Percentiles rank a stretch among this genome's conserved stretches.
Evolutionary conservation across 2,113 vertebrate species (phyloP).

Genomic region (Colistium nudipinnis): DNA sequence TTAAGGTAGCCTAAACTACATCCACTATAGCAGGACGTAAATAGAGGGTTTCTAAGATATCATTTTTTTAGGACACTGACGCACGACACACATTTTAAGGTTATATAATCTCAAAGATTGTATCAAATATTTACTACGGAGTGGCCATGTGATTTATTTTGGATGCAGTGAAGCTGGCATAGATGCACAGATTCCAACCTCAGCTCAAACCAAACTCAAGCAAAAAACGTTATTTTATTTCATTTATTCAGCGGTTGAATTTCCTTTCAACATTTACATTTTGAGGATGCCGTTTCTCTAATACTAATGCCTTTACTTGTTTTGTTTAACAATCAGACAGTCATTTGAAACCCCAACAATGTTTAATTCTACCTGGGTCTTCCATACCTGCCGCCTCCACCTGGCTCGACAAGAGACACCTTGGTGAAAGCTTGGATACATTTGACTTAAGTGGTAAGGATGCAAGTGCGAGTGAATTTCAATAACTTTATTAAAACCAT

Average conservation of each 20-base stretch:
- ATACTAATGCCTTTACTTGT: too few relatives aligned
- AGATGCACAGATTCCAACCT: background rate
- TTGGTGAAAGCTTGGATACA: background rate
- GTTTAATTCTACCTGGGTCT: background rate
- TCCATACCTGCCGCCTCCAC: background rate
- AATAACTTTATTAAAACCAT: slow-evolving; percentile 84
- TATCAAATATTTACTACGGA: background rate
- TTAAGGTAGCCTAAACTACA: too few relatives aligned
- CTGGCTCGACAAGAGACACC: background rate
- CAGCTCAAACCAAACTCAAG: background rate
- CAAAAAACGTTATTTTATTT: background rate
- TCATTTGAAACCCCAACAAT: background rate
- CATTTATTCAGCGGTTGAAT: too few relatives aligned
- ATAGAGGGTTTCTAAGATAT: background rate
- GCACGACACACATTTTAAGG: background rate
- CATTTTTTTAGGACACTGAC: background rate
- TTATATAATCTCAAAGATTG: background rate
- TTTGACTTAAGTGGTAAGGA: slow-evolving; percentile 5
- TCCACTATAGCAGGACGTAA: background rate
- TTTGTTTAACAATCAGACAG: background rate
- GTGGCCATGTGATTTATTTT: background rate
- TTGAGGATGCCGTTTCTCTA: background rate
- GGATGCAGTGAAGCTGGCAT: background rate
- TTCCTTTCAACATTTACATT: background rate
- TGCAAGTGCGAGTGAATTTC: slow-evolving; percentile 44